Evolutionary conservation across 2,113 vertebrate species (phyloP).

Genomic region (Sebastes fasciatus): DNA sequence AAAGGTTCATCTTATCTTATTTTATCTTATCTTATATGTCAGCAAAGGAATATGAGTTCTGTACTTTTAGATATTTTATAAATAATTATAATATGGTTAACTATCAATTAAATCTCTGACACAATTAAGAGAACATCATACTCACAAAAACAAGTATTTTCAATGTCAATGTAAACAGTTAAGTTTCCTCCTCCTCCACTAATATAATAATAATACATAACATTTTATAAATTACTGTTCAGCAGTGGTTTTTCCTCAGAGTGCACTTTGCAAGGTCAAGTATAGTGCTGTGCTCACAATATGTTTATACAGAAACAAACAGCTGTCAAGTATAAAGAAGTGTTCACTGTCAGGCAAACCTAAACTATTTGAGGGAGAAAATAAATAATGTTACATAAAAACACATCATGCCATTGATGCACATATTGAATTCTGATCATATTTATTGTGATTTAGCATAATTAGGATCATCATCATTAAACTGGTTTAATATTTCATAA

Average conservation of each 20-base stretch:
- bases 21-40: not conserved
- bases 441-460: not conserved
- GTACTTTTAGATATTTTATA: too few species aligned
- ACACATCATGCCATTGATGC: not conserved
- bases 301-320: not conserved
- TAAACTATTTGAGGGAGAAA: not conserved
- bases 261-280: conserved; percentile 3
- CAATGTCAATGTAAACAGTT: too few species aligned
- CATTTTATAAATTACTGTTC: not conserved
- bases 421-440: not conserved
- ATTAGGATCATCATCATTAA: not conserved
- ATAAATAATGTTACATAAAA: not conserved
- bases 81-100: not conserved
- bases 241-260: not conserved
- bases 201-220: not conserved
- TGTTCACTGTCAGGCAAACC: not conserved
- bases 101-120: too few species aligned
- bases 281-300: not conserved
- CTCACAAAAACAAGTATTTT: not conserved
- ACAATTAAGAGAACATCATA: too few species aligned
- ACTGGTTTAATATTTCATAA: not conserved
- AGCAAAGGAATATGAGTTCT: not conserved
- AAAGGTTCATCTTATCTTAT: too few species aligned
- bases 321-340: not conserved
- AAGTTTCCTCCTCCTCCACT: too few species aligned